Base-by-base conservation (phyloP, 1,140 invertebrate species). In the Doryteuthis pealeii region DNA sequence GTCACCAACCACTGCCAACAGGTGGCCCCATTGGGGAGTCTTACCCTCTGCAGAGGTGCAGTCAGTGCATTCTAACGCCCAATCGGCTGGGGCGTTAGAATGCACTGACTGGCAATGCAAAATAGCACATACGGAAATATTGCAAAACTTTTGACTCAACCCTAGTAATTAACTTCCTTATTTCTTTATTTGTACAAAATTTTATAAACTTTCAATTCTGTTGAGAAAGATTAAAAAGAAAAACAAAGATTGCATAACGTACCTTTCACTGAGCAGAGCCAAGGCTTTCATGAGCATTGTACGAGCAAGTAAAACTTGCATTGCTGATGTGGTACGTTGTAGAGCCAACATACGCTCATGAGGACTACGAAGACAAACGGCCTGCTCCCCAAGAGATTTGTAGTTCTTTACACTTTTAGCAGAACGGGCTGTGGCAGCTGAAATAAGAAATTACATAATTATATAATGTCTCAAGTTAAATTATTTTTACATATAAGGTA, bases 271-370 rank as follows among this genome's bases (percentile, higher is more conserved):
- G 4, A 92, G 84, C 4, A 91, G 84, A 1, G 89, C 89, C 0
- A 92, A 83, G 3, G 89, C 87, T 75, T 89, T 89, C 77, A 91
- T 89, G 12, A 92, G 88, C 10, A 91, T 88, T 58, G 88, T 87
- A 30, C 91, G 83, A 6, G 90, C 90, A 49, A 91, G 83, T 49
- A 91, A 86, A 5, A 92, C 89, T 76, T 91, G 89, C 43, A 89
- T 86, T 3, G 90, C 89, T 54, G 82, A 82, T 8, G 89, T 89
- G 10, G 90, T 87, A 77, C 90, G 88, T 33, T 88, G 85, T 15
- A 91, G 80, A 4, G 90, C 90, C 62, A 87, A 76, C 30, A 90
- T 88, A 72, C 91, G 80, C 77, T 91, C 90, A 32, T 83, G 80
- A 30, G 88, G 84, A 4, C 87, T 85, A 28, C 76, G 84, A 10